Evolutionary conservation across 2,797 vertebrate species (phyloP).

Genomic region (Urophycis tenuis): DNA sequence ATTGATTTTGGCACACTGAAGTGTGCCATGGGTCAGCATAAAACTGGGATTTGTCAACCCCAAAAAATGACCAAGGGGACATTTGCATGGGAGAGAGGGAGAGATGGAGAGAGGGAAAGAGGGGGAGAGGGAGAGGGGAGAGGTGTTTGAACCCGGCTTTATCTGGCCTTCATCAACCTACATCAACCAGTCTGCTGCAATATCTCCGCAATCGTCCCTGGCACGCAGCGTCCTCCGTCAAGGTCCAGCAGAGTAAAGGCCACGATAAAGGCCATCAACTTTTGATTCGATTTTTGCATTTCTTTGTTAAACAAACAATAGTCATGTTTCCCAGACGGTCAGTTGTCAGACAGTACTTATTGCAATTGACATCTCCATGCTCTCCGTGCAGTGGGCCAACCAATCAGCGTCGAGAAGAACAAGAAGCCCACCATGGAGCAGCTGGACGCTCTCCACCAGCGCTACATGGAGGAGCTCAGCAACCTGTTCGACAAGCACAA

Average conservation of each 20-base stretch:
- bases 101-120: not conserved
- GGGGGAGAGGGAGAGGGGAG: too few relatives aligned
- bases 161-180: not conserved
- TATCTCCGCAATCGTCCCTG: not conserved
- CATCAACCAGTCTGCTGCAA: not conserved
- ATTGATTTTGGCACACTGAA: not conserved
- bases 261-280: not conserved
- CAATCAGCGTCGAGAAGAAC: constrained; percentile 76
- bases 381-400: constrained; percentile 80
- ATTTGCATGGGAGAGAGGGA: not conserved
- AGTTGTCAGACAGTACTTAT: not conserved
- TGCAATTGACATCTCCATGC: not conserved
- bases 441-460: constrained; percentile 76
- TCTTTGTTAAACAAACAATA: not conserved
- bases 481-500: constrained; percentile 90
- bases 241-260: not conserved
- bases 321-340: not conserved
- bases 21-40: too few relatives aligned
- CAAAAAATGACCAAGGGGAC: not conserved
- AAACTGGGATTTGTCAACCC: not conserved
- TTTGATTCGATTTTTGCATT: not conserved
- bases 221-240: not conserved
- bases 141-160: not conserved
- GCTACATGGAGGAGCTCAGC: constrained; percentile 76
- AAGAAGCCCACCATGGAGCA: constrained; percentile 70